Evolutionary conservation across 30 jellyfish, hydroid and myxozoan genomes (phyloP), one percentile per base, ranked within the genome.

Genomic region (Rhopilema esculentum): DNA sequence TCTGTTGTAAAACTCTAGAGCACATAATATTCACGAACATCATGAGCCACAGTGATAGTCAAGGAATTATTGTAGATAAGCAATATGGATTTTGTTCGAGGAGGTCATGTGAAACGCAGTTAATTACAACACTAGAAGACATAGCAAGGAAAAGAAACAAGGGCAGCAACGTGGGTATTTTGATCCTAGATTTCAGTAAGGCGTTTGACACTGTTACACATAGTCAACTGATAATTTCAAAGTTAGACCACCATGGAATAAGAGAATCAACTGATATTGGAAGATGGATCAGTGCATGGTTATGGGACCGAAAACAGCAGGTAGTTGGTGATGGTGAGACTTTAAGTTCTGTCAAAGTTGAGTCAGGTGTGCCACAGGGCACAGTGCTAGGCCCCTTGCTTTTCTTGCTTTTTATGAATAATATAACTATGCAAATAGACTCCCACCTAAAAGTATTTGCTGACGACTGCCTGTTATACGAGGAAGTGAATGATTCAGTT

Each of bases 351-450:
- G 84, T 82, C 75, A 82, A 53, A 66, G 79, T 82, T 82, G 85
- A 82, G 91, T 82, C 91, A 82, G 91, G 91, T 69, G n/a, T n/a
- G 77, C 91, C 85, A 19, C 91, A 69, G 66, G 76, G 91, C 66
- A 82, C 85, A 40, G 91, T 82, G 65, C 80, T 82, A 75, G 84
- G 91, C 33, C 91, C 91, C 83, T 67, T 82, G 64, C 29, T 82
- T 21, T 82, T 82, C 84, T 48, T 82, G 91, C 84, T 82, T 26
- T 82, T 82, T 67, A 82, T 82, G 68, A 82, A 82, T 66, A 84
- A 82, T 82, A 68, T 65, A 66, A 82, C 72, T 66, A 66, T 20
- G 77, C 16, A 51, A 51, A 51, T n/a, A n/a, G n/a, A n/a, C n/a
- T n/a, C n/a, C n/a, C n/a, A n/a, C n/a, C n/a, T n/a, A n/a, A n/a